Evolutionary conservation across 2,113 vertebrate species (phyloP).

Genomic region (Chunga burmeisteri): DNA sequence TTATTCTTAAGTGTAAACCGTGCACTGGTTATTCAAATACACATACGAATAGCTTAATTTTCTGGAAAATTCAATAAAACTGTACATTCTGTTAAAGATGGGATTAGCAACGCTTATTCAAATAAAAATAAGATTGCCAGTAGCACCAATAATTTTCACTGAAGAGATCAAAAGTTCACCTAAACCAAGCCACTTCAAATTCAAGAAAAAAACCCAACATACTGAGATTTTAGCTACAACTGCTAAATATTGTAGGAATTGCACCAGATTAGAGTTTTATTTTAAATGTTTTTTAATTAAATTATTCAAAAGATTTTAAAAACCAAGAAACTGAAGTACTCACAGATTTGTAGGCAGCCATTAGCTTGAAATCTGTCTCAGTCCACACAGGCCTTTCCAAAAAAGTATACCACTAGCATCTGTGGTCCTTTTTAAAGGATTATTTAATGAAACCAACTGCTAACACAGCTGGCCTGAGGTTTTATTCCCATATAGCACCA

Average conservation of each 20-base stretch:
- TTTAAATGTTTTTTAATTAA: not conserved
- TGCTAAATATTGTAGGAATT: not conserved
- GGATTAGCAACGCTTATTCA: not conserved
- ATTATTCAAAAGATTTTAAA: not conserved
- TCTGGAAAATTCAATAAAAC: not conserved
- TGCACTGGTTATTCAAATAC: not conserved
- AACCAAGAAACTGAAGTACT: conserved; percentile 81
- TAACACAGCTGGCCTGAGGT: conserved; percentile 99
- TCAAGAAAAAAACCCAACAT: not conserved
- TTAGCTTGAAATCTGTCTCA: conserved; percentile 77
- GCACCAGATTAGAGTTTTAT: not conserved
- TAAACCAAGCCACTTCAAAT: not conserved
- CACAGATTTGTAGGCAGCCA: conserved; percentile 80
- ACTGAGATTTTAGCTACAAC: not conserved
- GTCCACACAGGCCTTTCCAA: conserved; percentile 76
- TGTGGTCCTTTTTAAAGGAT: conserved; percentile 60
- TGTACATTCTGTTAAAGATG: not conserved
- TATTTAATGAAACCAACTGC: conserved; percentile 67
- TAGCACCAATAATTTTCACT: not conserved
- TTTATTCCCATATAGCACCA: conserved; percentile 79
- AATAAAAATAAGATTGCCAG: not conserved
- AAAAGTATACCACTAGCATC: conserved; percentile 68
- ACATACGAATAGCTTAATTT: not conserved
- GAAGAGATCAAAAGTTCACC: not conserved
- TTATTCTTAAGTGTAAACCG: not conserved